Base-by-base conservation (phyloP, 2,797 vertebrate genomes). In the Rousettus madagascariensis region DNA sequence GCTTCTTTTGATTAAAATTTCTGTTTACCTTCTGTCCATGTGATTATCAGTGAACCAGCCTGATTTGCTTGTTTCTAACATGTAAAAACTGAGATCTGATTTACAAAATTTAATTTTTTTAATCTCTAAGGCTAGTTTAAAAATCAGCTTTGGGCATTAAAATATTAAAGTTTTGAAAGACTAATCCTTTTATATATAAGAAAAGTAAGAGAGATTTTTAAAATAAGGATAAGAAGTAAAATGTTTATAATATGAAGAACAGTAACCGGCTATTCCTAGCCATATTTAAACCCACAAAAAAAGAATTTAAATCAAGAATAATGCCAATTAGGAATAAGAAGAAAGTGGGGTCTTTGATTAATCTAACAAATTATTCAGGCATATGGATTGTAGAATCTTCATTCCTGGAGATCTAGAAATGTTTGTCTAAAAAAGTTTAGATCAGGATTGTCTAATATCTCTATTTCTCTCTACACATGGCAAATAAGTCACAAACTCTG, bases 1-100 rank as follows among this genome's bases (percentile, higher is more conserved):
- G 65, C 57, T 92, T 92, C 59, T 96, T 97, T 94, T 93, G 65
- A 94, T 94, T 90, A 92, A 92, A 96, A 92, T 95, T 94, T 90
- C 26, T 86, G 1, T 92, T 92, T 19, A 41, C 77, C 41, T 86
- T 94, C 87, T 71, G 72, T 55, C 55, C 77, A 74, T 30, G 49
- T 63, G 55, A 71, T 94, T 87, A 90, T 74, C 49, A 53, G 22
- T 36, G 63, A 95, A 63, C 51, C 61, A 87, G 33, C 7, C 49
- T 93, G 36, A 92, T 95, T 91, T 63, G 51, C 53, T 90, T 82
- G 82, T 82, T 92, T 83, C 91, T 88, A 84, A 57, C 28, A 46
- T 63, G 59, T 6, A 65, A 69, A 91, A 91, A 82, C 61, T 46
- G 72, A 94, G 65, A 90, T 86, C 49, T 75, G 57, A 84, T 55